Evolutionary conservation across 2,113 vertebrate species (phyloP).

Genomic region (Aramus guarauna): DNA sequence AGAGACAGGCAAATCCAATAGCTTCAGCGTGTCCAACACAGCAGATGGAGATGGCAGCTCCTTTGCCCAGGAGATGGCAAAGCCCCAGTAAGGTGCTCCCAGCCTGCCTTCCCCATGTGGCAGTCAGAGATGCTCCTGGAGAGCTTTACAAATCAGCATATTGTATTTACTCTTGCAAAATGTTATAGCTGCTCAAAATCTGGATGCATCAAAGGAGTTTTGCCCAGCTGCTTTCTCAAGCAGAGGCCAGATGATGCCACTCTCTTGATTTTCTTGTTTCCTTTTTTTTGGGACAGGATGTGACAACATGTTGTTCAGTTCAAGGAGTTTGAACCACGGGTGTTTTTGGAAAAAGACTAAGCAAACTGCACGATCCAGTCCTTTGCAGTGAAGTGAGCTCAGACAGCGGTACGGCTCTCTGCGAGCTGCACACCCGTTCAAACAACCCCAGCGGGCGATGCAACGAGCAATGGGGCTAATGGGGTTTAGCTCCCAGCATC

Average conservation of each 20-base stretch:
- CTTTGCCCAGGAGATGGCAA: neutral
- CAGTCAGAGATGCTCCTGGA: neutral
- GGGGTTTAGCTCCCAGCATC: neutral
- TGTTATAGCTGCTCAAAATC: neutral
- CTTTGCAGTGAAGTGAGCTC: neutral
- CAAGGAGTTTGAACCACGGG: neutral
- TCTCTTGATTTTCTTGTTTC: neutral
- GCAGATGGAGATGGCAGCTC: neutral
- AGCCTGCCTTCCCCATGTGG: neutral
- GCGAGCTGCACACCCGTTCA: accelerated
- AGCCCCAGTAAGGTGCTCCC: neutral
- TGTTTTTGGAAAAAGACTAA: neutral
- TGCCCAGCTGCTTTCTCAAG: neutral
- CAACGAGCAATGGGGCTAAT: neutral
- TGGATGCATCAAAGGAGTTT: neutral
- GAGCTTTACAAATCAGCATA: neutral
- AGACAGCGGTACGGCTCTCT: too few relatives aligned
- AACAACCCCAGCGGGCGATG: accelerated
- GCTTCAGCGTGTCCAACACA: neutral
- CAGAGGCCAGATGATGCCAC: neutral
- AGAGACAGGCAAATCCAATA: neutral
- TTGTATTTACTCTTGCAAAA: neutral
- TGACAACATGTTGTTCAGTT: neutral
- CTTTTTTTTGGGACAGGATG: neutral
- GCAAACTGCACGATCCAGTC: neutral